Conservation (phyloP, 2,113 vertebrate genomes). For the Apodemus sylvaticus region DNA sequence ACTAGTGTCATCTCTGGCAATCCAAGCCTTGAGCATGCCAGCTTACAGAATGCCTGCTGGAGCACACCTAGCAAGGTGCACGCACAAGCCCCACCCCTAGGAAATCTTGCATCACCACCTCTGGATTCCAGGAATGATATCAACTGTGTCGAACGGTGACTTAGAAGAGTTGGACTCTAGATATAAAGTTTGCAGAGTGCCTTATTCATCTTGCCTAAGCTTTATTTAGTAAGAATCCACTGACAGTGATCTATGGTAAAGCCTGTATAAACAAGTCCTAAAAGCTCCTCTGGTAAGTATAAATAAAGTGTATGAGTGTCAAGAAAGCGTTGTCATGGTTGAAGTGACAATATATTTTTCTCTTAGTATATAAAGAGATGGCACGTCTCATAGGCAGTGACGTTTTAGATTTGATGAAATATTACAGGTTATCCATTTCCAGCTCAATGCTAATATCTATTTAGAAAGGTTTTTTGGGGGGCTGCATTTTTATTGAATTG, state of each 20-base stretch:
- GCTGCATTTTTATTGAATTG: background rate
- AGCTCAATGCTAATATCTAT: slow-evolving; percentile 29
- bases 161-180: slow-evolving; percentile 34
- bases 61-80: background rate
- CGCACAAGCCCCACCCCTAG: background rate
- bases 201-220: slow-evolving; percentile 45
- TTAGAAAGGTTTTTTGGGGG: background rate
- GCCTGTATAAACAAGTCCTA: background rate
- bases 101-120: background rate
- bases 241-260: slow-evolving; percentile 30
- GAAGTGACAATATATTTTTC: slow-evolving; percentile 53
- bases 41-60: background rate
- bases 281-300: slow-evolving; percentile 19
- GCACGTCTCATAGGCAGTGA: slow-evolving; percentile 11
- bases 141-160: background rate
- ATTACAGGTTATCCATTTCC: slow-evolving; percentile 9
- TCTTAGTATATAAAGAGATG: slow-evolving; percentile 42
- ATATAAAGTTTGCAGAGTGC: slow-evolving; percentile 11
- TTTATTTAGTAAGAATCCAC: slow-evolving; percentile 37
- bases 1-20: background rate
- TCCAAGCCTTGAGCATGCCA: slow-evolving; percentile 15
- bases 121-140: background rate
- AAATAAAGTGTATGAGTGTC: slow-evolving; percentile 12
- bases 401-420: slow-evolving; percentile 55
- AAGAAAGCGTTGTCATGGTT: slow-evolving; percentile 20